Evolutionary conservation across 2,113 vertebrate genomes (phyloP).

Genomic region (Centrocercus urophasianus): DNA sequence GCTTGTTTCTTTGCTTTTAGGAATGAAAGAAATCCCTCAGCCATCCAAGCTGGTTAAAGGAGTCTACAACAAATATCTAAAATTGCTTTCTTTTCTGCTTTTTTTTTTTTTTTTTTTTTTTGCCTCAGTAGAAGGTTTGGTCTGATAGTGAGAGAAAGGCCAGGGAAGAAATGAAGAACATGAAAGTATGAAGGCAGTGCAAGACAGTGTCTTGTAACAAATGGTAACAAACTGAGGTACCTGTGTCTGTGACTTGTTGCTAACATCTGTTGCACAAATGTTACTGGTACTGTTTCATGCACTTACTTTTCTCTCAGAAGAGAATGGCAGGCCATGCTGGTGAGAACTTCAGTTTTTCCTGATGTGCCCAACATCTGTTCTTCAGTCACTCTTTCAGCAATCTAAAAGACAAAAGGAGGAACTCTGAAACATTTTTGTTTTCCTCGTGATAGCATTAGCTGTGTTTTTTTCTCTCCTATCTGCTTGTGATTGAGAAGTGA

Average conservation of each 20-base stretch:
- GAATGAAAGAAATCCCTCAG: conserved; percentile 42
- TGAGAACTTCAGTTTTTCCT: neutral
- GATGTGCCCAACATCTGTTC: neutral
- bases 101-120: conserved; percentile 25
- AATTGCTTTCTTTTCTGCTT: conserved; percentile 45
- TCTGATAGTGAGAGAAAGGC: neutral
- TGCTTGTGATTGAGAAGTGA: neutral
- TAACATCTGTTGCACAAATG: fast-evolving
- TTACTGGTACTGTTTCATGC: fast-evolving
- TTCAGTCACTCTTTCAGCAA: neutral
- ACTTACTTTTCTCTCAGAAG: neutral
- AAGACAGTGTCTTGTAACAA: neutral
- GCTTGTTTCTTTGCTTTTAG: conserved; percentile 44
- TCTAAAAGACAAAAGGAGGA: neutral
- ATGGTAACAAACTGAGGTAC: fast-evolving
- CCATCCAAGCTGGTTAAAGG: neutral
- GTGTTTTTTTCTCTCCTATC: neutral
- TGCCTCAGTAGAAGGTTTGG: conserved; percentile 10
- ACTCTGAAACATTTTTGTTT: neutral
- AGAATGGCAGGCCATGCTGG: fast-evolving
- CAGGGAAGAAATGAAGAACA: neutral
- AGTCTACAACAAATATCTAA: neutral
- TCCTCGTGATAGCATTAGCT: neutral
- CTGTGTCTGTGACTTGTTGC: neutral
- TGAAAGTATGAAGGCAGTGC: neutral